Base-by-base conservation (phyloP, 2,888 invertebrate species). In the Agrilus mali region DNA sequence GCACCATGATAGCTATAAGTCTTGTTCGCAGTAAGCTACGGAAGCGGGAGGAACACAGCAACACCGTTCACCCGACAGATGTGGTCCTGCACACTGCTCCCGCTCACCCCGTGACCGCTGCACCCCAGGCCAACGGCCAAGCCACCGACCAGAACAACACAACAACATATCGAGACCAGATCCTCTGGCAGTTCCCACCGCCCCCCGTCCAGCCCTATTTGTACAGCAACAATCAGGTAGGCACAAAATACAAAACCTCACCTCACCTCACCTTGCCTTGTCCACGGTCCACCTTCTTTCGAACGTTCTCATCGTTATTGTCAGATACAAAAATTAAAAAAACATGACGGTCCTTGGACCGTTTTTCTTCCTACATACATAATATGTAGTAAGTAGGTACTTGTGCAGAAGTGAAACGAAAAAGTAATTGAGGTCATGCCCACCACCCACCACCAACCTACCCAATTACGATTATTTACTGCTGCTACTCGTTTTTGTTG, bases 1-100 rank as follows among this genome's bases (percentile, higher is more conserved):
- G 83, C 68, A 84, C 84, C 65, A 78, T 86, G 80, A 82, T 84
- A 71, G 85, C 86, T 68, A 83, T 87, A 68, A 86, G 86, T 72
- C 82, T 87, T 80, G 86, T 87, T 72, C 86, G 86, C 79, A 87
- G 86, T 72, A 87, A 87, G 75, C 77, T 87, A 72, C 77, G 86
- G 63, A 87, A 87, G 72, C 78, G 86, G 57, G 86, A 87, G 69
- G 86, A 86, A 65, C 78, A 79, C 67, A 75, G 78, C 53, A 78
- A 80, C 60, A 75, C 77, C 59, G 78, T 78, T 54, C 82, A 80
- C 59, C 79, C 82, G 46, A 75, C 79, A 53, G 77, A 76, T 60
- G 76, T 80, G 50, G 70, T 73, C 35, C 73, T 79, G 51, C 71
- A 73, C 61, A 76, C 77, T 56, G 71, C 75, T 55, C 68, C 75